Conservation (phyloP, 2,113 vertebrate species). For the Uropsilus gracilis region DNA sequence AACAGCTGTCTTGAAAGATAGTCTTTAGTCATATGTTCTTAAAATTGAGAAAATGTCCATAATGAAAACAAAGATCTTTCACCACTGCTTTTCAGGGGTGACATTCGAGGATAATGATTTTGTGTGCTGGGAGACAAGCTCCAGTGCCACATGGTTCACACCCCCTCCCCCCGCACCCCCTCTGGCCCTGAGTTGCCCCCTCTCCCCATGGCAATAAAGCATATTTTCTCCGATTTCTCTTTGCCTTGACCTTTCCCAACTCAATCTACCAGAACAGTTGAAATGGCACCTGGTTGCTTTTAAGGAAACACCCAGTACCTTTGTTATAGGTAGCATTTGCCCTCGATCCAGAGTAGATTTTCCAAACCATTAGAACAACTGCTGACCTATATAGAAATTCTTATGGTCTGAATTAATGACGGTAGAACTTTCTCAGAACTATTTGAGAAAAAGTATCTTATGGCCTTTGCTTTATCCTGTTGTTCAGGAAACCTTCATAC, state of each 20-base stretch:
- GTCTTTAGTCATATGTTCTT: not conserved
- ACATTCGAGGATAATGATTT: not conserved
- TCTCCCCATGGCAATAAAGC: rapidly evolving
- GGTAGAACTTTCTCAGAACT: not conserved
- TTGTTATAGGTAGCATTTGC: not conserved
- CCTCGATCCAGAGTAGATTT: slow-evolving; percentile 29
- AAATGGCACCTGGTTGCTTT: slow-evolving; percentile 17
- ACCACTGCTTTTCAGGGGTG: not conserved
- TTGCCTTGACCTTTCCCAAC: slow-evolving; percentile 48
- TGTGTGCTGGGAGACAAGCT: not conserved
- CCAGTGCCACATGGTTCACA: rapidly evolving
- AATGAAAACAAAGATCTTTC: not conserved
- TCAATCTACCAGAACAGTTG: not conserved
- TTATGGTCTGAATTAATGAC: not conserved
- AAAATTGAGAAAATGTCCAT: not conserved
- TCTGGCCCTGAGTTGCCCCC: too few relatives aligned
- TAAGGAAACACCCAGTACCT: not conserved
- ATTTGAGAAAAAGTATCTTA: not conserved
- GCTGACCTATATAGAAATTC: slow-evolving; percentile 18
- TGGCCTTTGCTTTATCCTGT: not conserved
- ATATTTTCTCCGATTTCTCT: not conserved
- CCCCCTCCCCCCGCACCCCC: rapidly evolving
- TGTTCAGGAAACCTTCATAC: not conserved
- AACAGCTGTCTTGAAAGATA: not conserved
- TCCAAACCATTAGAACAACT: slow-evolving; percentile 8